These are phyloP conservation scores for Myiagra hebetior DNA, from an alignment of 2,113 vertebrate species.

Conservation along the genomic window DNA sequence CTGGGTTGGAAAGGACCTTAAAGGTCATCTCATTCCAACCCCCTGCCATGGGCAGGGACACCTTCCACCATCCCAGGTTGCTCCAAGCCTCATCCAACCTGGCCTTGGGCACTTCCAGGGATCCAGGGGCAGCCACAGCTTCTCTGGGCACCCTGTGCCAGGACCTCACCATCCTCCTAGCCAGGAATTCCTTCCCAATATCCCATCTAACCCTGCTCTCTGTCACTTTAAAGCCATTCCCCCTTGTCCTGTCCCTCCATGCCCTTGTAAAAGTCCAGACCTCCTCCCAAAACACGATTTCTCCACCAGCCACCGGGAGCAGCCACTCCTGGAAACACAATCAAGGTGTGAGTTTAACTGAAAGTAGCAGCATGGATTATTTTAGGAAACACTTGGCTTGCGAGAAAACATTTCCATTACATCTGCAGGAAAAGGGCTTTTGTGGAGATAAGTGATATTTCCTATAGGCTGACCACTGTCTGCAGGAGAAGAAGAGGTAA, in stretches of 20 bases:
- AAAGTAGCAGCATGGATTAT: background rate
- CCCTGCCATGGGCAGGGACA: background rate
- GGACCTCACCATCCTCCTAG: background rate
- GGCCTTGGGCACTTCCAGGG: background rate
- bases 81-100: background rate
- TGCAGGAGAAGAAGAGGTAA: background rate
- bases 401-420: background rate
- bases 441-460: background rate
- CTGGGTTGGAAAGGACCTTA: background rate
- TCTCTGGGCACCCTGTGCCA: background rate
- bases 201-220: background rate
- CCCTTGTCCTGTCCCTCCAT: background rate
- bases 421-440: background rate
- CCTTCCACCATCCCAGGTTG: fast-evolving
- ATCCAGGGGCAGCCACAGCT: background rate
- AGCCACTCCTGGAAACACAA: background rate
- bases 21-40: background rate
- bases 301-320: background rate
- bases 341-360: background rate
- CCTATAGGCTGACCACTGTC: background rate
- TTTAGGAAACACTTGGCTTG: background rate
- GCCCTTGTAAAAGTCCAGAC: background rate
- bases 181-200: background rate
- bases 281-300: background rate
- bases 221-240: background rate